Conservation (phyloP, 2,113 vertebrate species). For the Muscicapa adusta region DNA sequence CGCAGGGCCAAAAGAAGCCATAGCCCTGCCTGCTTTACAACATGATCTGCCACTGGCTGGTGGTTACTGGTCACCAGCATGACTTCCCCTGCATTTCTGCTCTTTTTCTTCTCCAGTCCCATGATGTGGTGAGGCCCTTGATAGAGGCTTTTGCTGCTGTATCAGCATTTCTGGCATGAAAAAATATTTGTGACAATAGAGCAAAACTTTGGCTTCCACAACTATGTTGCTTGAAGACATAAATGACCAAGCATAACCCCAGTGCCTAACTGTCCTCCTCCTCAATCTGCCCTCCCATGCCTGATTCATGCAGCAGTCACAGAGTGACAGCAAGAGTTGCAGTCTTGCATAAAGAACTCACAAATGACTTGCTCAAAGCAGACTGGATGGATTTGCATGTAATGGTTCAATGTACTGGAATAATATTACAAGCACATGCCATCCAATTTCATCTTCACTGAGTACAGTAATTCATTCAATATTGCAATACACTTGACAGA, state of each 20-base stretch:
- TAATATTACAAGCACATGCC: not conserved
- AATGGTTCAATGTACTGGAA: not conserved
- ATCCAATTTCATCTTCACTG: not conserved
- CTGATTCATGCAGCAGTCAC: not conserved
- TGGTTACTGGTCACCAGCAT: conserved; percentile 33
- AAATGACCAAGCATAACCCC: not conserved
- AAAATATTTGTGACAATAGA: not conserved
- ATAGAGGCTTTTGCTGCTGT: conserved; percentile 43
- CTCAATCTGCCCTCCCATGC: not conserved
- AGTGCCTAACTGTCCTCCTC: not conserved
- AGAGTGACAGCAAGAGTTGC: not conserved
- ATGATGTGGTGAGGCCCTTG: conserved; percentile 30
- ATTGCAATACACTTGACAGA: conserved; percentile 8
- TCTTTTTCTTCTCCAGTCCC: not conserved
- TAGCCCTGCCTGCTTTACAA: not conserved
- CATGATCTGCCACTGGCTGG: not conserved
- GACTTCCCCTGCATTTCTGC: not conserved
- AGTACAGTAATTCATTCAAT: not conserved
- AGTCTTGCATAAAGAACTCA: not conserved
- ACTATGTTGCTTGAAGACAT: not conserved
- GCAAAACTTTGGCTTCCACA: conserved; percentile 6
- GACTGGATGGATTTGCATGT: not conserved
- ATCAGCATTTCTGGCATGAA: conserved; percentile 53
- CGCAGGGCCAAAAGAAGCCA: not conserved
- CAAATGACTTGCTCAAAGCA: not conserved